phyloP scores from a whole-genome alignment of 2,797 vertebrate genomes.

The Euphonia xanthogaster region DNA sequence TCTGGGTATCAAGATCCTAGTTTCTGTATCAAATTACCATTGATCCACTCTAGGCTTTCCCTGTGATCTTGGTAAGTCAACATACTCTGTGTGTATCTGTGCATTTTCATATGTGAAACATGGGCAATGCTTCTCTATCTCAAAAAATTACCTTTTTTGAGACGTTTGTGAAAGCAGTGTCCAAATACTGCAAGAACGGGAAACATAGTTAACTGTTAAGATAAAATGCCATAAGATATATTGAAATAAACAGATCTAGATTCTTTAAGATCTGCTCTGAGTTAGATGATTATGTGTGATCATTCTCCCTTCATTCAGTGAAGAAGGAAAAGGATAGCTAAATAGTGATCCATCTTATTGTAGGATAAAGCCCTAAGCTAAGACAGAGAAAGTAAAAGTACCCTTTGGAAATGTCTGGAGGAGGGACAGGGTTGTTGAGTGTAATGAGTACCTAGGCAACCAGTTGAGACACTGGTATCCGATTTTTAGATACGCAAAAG shows the following conservation, averaged over 20 bases:
- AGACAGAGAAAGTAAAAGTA: background rate
- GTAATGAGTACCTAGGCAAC: background rate
- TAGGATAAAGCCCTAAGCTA: background rate
- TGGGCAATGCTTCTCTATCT: background rate
- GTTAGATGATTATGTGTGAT: background rate
- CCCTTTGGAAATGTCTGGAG: background rate
- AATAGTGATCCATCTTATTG: background rate
- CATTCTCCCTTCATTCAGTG: background rate
- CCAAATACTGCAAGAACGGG: background rate
- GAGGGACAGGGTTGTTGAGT: background rate
- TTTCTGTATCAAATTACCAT: background rate
- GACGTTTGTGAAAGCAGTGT: background rate
- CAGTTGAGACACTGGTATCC: background rate
- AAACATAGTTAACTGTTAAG: background rate
- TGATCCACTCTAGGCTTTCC: background rate
- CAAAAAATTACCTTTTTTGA: background rate
- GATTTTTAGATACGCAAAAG: background rate
- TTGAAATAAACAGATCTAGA: background rate
- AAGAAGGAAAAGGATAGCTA: background rate
- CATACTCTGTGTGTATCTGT: background rate
- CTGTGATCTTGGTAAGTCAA: background rate
- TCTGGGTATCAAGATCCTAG: background rate
- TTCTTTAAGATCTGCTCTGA: background rate
- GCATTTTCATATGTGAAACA: background rate
- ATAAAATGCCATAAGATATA: background rate